Conservation (phyloP, 2,888 invertebrate genomes). For the Ctena decussata region DNA sequence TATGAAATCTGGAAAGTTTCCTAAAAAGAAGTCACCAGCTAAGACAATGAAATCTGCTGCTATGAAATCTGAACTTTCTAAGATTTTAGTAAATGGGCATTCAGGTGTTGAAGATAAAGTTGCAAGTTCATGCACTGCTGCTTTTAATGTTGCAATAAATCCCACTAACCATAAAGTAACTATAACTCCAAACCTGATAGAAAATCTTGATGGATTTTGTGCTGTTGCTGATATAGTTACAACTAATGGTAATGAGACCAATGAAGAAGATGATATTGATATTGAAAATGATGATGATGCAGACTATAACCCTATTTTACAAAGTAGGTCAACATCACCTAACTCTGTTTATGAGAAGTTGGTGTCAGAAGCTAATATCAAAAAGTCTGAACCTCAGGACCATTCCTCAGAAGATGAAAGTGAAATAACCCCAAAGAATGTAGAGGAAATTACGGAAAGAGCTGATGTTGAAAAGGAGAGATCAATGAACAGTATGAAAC, state of each 20-base stretch:
- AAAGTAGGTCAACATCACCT: conserved; percentile 80
- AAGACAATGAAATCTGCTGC: neutral
- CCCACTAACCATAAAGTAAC: conserved; percentile 46
- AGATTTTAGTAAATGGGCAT: neutral
- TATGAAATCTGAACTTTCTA: neutral
- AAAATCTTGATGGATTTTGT: conserved; percentile 70
- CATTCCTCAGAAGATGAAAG: neutral
- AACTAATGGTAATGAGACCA: conserved; percentile 14
- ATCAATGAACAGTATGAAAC: neutral
- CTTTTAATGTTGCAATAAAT: neutral
- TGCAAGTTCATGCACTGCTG: neutral
- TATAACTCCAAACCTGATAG: conserved; percentile 62
- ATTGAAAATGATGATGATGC: conserved; percentile 78
- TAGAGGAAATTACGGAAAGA: neutral
- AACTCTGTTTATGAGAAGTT: conserved; percentile 81
- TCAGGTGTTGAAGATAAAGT: neutral
- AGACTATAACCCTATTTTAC: conserved; percentile 72
- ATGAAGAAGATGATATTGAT: conserved; percentile 55
- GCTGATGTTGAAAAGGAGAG: neutral
- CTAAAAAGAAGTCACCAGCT: neutral
- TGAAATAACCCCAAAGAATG: neutral
- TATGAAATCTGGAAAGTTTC: neutral
- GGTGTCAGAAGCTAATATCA: conserved; percentile 72
- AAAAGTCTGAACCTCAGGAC: neutral
- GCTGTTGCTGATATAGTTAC: conserved; percentile 65